Evolutionary conservation across 53 echinoderm and acorn worm genomes (phyloP), one percentile per base, ranked within the genome.

Genomic region (Patiria pectinifera): DNA sequence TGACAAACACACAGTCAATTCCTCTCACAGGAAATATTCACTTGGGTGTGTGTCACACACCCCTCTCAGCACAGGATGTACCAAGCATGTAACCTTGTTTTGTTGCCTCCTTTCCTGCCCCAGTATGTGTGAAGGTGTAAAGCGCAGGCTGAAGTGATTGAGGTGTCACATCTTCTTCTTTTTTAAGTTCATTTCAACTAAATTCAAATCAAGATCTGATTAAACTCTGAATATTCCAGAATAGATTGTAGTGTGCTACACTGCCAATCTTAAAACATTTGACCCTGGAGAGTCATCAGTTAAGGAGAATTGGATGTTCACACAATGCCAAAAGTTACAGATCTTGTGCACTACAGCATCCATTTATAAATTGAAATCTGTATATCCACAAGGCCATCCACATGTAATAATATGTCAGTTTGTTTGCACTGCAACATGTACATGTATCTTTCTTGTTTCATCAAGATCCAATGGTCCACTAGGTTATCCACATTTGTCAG

Each of bases 1-100:
- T 87, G 87, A 87, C 87, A 87, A 87, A 87, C 87, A 87, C 15
- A 76, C 23, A 76, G 87, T 87, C 87, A 87, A 87, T 77, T 87
- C 87, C 87, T 87, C 87, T 78, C 61, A 78, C 87, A 87, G 87
- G 87, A 87, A 77, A 78, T 78, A 78, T 87, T 87, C 87, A 87
- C 87, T 77, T 77, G 87, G 87, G 87, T 61, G 87, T 87, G 87
- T 48, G 87, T 87, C 87, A 87, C 78, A 87, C 78, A 72, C 87
- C 87, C 87, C 87, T 87, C 59, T 44, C 77, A 59, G 87, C 87
- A 78, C 87, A 87, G 87, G 87, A 87, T 87, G 78, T 78, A 11
- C 46, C 76, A 21, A 69, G 45, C 45, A 69, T 85, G 85, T 69
- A 85, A 85, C 85, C 85, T 85, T 45, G 85, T 85, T 85, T 62